Evolutionary conservation across 2,888 invertebrate species (phyloP), one percentile per base, ranked within the genome.

Genomic region (Drosophila fulvimacula): DNA sequence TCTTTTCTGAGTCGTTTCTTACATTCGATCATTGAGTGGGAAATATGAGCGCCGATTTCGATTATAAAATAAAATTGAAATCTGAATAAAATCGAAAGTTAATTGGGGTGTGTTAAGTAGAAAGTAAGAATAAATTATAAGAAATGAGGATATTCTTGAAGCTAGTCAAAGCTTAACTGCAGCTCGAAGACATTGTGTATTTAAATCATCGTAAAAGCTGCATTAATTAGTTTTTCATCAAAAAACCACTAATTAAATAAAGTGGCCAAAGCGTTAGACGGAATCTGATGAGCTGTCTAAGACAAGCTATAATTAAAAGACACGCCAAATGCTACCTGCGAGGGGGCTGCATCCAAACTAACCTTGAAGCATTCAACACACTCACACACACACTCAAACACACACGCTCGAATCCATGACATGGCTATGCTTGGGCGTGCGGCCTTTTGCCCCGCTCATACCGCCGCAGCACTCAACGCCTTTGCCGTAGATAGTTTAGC

Each of bases 331-430:
- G 19, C 5, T 19, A 55, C 55, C 55, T 55, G 19, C 36, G 10
- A 19, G 41, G 41, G 52, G 17, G 10, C 4, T 24, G n/a, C 27
- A n/a, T 52, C 7, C 36, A 32, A 21, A 36, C 41, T 64, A 76
- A 88, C 89, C 83, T 83, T 83, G 87, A 71, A 56, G 66, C 34
- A 49, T 32, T 32, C 65, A 27, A 34, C 21, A 21, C 15, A 56
- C 34, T 41, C 42, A 9, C 49, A 42, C 34, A 38, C 24, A 34
- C 17, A 56, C 39, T 32, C 42, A 61, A 30, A n/a, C 51, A 34
- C 30, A 19, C 21, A 34, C 17, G 32, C 30, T 15, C 39, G 38
- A 13, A 44, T 57, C 2, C 21, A 42, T 44, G 65, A 59, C 56
- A 69, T 69, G 57, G 21, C 38, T 15, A 24, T 46, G 48, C 52